Conservation (phyloP, 2,888 invertebrate species). For the Orthosia incerta region DNA sequence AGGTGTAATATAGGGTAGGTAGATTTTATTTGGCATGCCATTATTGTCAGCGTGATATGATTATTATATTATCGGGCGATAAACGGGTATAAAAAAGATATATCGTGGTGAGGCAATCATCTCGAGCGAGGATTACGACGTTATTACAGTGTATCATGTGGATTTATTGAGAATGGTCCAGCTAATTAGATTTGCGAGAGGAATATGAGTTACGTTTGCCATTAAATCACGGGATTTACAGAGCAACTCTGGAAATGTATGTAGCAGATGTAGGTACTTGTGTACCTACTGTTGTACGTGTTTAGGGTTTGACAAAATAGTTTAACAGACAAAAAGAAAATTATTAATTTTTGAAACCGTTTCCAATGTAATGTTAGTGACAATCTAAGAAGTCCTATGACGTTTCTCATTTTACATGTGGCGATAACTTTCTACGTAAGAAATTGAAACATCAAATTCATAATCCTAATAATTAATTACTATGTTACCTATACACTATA, state of each 20-base stretch:
- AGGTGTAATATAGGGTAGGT: constrained; percentile 85
- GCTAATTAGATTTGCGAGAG: constrained; percentile 77
- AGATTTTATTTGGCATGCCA: constrained; percentile 90
- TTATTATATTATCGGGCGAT: constrained; percentile 90
- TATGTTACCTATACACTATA: no score
- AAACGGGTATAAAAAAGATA: constrained; percentile 89
- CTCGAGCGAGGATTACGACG: constrained; percentile 83
- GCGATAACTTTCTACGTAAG: no score
- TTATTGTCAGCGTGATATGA: constrained; percentile 90
- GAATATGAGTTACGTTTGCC: constrained; percentile 56
- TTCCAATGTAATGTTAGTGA: no score
- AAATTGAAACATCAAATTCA: no score
- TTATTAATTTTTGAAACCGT: no score
- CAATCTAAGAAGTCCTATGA: no score
- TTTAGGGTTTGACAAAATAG: not conserved
- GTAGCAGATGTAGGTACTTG: constrained; percentile 5
- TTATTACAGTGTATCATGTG: constrained; percentile 86
- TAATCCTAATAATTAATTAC: no score
- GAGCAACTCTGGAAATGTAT: constrained; percentile 32
- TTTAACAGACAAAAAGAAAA: not conserved
- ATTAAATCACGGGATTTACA: constrained; percentile 50
- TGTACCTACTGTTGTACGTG: not conserved
- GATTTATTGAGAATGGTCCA: constrained; percentile 84
- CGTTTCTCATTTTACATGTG: no score
- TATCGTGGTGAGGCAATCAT: constrained; percentile 86